Evolutionary conservation across 2,113 vertebrate genomes (phyloP).

Genomic region (Semnornis frantzii): DNA sequence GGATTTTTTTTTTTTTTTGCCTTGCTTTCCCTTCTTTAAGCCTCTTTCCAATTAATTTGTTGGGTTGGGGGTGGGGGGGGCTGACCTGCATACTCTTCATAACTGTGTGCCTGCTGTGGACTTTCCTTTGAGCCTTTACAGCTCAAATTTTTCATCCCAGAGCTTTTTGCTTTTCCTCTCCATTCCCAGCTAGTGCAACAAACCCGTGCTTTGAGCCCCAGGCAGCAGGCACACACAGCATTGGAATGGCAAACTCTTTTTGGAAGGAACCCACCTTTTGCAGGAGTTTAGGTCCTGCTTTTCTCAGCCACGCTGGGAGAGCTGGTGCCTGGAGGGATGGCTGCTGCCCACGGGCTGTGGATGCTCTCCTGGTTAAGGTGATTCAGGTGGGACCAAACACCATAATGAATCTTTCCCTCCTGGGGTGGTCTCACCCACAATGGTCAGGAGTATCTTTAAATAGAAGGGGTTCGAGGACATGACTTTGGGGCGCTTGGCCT

Average conservation of each 20-base stretch:
- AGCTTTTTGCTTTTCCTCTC: not conserved
- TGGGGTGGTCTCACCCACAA: too few species aligned
- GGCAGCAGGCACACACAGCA: not conserved
- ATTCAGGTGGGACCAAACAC: not conserved
- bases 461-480: not conserved
- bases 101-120: fast-evolving
- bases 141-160: not conserved
- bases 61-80: not conserved
- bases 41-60: not conserved
- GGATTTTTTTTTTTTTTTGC: fast-evolving
- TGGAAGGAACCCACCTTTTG: not conserved
- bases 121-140: not conserved
- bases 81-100: not conserved
- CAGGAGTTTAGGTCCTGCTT: not conserved
- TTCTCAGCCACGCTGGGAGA: fast-evolving
- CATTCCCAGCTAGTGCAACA: not conserved
- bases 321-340: fast-evolving
- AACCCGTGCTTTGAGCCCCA: fast-evolving
- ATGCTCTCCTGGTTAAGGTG: not conserved
- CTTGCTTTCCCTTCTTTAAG: not conserved
- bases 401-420: not conserved
- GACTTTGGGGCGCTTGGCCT: not conserved
- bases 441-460: not conserved
- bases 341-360: fast-evolving
- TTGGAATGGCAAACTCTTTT: not conserved